Base-by-base conservation (phyloP, 2,113 vertebrate species). In the Nansenia antarctica region DNA sequence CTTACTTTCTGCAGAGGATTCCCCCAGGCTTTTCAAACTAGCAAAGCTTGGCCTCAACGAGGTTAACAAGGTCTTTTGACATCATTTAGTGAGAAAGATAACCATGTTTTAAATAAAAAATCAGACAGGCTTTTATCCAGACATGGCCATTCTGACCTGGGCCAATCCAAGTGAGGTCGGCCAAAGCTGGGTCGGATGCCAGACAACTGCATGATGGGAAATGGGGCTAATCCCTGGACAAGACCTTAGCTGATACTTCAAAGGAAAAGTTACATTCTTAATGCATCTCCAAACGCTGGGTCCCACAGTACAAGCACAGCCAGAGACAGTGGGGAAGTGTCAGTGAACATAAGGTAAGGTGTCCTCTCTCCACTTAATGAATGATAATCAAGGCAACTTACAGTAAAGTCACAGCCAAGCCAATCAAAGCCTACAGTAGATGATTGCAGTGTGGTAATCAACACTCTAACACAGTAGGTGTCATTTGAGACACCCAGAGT, bases 71-170 rank as follows among this genome's bases (percentile, higher is more conserved):
- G 12, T 20, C 45, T 49, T n/a, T 49, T 49, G n/a, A 49, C 15
- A 49, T 49, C 8, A 49, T 49, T 49, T 49, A 7, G 11, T 49
- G 6, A n/a, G 5, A 49, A 49, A 15, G n/a, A n/a, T n/a, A 49
- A n/a, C n/a, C n/a, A 49, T 49, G 14, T 58, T 9, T 8, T 22
- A 22, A 22, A 35, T 60, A 30, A 18, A 49, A 49, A 49, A 47
- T 45, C 32, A 54, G 67, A 79, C 67, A 58, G 66, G 32, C 27
- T 42, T 74, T 70, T 67, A 58, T 63, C 57, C 67, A 35, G 63
- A 70, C 69, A 62, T 59, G 31, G 63, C 1, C 39, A 30, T 63
- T 18, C 27, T 42, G 35, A 74, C 68, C 31, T 61, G 47, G 58
- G 76, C 58, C 67, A 74, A 74, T 54, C 49, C 26, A 1, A 45